Base-by-base conservation (phyloP, 2,888 invertebrate species). In the Timandra comae region DNA sequence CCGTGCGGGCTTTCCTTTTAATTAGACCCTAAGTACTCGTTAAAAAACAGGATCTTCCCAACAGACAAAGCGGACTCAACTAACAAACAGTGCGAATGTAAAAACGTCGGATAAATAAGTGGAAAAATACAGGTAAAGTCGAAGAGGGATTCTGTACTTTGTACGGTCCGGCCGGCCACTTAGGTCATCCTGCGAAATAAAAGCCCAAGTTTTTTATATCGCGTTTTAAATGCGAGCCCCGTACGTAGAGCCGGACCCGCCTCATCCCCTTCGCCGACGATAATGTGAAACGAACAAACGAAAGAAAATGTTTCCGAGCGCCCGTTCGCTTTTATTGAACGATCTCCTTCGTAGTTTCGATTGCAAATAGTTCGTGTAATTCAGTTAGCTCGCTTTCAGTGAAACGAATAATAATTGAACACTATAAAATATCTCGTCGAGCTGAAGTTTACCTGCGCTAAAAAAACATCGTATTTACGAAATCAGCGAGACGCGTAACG, bases 61-160 rank as follows among this genome's bases (percentile, higher is more conserved):
- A 67, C 82, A 74, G 78, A 85, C 85, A 85, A 84, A 85, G 77
- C 68, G 70, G 54, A 50, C 63, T 64, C 67, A 71, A 74, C 79
- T 64, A 77, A 78, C 82, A 80, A 80, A 84, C 78, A 76, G 70
- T 73, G 78, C 68, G 67, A 79, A 84, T 78, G 79, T 80, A 82
- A 81, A 84, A 84, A 80, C 78, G 76, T 67, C 68, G 81, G 79
- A 80, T 82, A 84, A 85, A 84, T 82, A 84, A 79, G 84, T 82
- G 84, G 85, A 84, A 85, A 85, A 85, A 82, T 81, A 85, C 85
- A 85, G 85, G 85, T 85, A 82, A 16, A 80, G 80, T 82, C 79
- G 67, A 72, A 76, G 84, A 81, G 82, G 74, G 67, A 76, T 81
- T 80, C 81, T 82, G 81, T 84, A 73, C 74, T 80, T 81, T 84